Conservation (phyloP, 2,888 invertebrate genomes). For the Scaptomyza cyrtandrae region DNA sequence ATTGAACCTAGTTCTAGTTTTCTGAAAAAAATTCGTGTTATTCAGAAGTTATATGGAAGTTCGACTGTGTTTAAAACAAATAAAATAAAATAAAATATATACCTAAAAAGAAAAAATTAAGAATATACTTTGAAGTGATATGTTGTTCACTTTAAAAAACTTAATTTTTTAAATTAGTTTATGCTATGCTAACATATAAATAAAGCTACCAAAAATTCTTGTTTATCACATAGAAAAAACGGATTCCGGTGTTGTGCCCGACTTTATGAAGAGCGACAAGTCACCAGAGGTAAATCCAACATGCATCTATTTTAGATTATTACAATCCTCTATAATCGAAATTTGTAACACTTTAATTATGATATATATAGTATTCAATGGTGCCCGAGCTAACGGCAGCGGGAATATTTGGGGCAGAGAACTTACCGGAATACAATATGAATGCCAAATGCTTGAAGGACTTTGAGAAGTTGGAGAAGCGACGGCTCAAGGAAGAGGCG, state of each 20-base stretch:
- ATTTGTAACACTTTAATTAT: too few relatives aligned
- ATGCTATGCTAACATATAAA: too few relatives aligned
- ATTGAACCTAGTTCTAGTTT: too few relatives aligned
- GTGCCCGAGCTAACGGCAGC: slow-evolving; percentile 65
- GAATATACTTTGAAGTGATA: too few relatives aligned
- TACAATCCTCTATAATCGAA: neutral
- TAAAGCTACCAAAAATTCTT: too few relatives aligned
- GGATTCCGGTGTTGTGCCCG: slow-evolving; percentile 59
- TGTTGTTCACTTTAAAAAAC: too few relatives aligned
- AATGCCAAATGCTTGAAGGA: slow-evolving; percentile 89
- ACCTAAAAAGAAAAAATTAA: too few relatives aligned
- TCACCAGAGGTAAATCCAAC: slow-evolving; percentile 72
- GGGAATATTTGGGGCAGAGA: slow-evolving; percentile 84
- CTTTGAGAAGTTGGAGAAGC: slow-evolving; percentile 89
- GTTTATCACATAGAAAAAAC: slow-evolving; percentile 66
- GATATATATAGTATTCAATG: slow-evolving; percentile 71
- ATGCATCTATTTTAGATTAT: neutral
- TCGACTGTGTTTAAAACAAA: too few relatives aligned
- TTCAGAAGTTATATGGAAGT: too few relatives aligned
- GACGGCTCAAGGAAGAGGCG: slow-evolving; percentile 88
- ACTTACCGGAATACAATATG: slow-evolving; percentile 87
- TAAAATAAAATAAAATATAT: too few relatives aligned
- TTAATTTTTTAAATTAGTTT: too few relatives aligned
- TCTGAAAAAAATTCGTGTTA: too few relatives aligned
- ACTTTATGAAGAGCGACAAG: slow-evolving; percentile 78